Base-by-base conservation (phyloP, 2,113 vertebrate genomes). In the Alouatta palliata region DNA sequence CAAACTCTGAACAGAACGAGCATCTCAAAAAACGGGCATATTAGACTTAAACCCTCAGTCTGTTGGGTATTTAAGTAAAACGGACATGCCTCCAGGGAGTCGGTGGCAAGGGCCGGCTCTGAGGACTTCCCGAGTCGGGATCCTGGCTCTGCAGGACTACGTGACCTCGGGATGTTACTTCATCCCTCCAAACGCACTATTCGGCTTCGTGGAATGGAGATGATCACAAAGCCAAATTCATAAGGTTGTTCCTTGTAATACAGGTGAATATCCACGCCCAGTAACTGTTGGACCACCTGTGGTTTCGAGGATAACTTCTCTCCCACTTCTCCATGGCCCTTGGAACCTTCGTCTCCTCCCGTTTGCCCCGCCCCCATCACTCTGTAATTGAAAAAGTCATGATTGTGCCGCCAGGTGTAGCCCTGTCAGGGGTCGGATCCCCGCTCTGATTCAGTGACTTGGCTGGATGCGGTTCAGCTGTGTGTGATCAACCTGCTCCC, bases 181-280 rank as follows among this genome's bases (percentile, higher is more conserved):
- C 25, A 2, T 13, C n/a, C 21, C 13, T 83, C 66, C 37, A 25
- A 14, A 13, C 23, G 20, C 58, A 1, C 16, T 84, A 27, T 54
- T n/a, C 84, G 79, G n/a, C 3, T 30, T 45, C 49, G 20, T 21
- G n/a, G 45, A 66, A 20, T 81, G 35, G 68, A 75, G 73, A 30
- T 32, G 11, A 32, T 6, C 32, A 8, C 4, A 3, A 19, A 75
- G 64, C 23, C 3, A 4, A 19, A 43, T 8, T 1, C 84, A 0
- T 4, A 11, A 10, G 45, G 43, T 6, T 30, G 35, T 40, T 61
- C 30, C 13, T 37, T 16, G 58, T 64, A 2, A 37, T 17, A 5
- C 1, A 3, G 49, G 14, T 1, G 11, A 11, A 11, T 3, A 8
- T 20, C 61, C 0, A 0, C 5, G 14, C 25, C 40, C 14, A 3